Percentiles rank a stretch among this genome's conserved stretches.
Evolutionary conservation across 2,888 invertebrate genomes (phyloP).

Genomic region (Heliconius charithonia): DNA sequence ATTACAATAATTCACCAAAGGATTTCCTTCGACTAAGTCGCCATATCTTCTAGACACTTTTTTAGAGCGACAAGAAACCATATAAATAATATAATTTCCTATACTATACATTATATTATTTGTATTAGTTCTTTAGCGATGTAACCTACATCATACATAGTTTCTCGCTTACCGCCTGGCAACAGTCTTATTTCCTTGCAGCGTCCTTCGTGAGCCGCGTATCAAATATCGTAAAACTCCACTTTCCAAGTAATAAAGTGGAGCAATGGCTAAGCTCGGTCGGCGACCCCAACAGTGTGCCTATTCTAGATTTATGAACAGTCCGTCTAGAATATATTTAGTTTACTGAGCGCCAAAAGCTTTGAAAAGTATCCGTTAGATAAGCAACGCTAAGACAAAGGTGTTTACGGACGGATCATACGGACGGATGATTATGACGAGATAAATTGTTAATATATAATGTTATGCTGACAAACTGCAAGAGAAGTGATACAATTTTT

Average conservation of each 20-base stretch:
- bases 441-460: neutral
- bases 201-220: constrained; percentile 29
- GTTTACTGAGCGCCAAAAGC: neutral
- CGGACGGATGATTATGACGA: no score
- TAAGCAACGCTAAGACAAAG: neutral
- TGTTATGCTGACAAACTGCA: neutral
- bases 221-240: constrained; percentile 31
- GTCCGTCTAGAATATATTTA: constrained; percentile 14
- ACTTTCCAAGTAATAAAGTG: constrained; percentile 31
- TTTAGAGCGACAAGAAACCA: neutral
- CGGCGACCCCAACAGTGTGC: constrained; percentile 19
- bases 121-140: neutral
- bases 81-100: neutral
- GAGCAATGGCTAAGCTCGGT: constrained; percentile 32
- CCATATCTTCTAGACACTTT: neutral
- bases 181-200: constrained; percentile 15
- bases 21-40: neutral
- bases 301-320: constrained; percentile 27
- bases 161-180: constrained; percentile 7
- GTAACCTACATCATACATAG: neutral
- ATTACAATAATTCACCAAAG: neutral
- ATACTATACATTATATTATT: no score
- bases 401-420: neutral
- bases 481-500: no score
- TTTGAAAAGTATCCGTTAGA: neutral